Base-by-base conservation (phyloP, 2,113 vertebrate species). In the Dasypus novemcinctus region DNA sequence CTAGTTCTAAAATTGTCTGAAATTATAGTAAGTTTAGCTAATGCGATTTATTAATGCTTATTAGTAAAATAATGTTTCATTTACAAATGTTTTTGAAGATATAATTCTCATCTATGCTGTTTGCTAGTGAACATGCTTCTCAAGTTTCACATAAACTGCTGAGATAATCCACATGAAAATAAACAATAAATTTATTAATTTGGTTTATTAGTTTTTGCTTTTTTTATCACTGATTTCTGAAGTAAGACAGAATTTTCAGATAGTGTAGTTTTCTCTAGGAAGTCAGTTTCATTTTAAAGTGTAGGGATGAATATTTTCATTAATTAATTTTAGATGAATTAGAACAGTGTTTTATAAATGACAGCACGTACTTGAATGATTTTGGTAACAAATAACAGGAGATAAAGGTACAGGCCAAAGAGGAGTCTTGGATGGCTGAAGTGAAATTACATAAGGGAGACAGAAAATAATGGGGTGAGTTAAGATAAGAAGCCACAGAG, bases 201-300 rank as follows among this genome's bases (percentile, higher is more conserved):
- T 14, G 0, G 9, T 54, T 90, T 92, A 83, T 93, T 92, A 87
- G 4, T 68, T 91, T 85, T 41, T 52, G 9, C 23, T 49, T 91
- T 76, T 57, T 21, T 21, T 82, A 11, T 25, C 71, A 8, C 49
- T 92, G 72, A 71, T 1, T 75, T 69, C 90, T 36, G 63, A 82
- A 59, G 20, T 41, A 89, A 90, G 33, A 76, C 36, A 86, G 1
- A 76, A 81, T 89, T 83, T 94, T 78, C 29, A 90, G 23, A 66
- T 31, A 81, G 27, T 84, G 59, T 7, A 36, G 83, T 87, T 89
- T 80, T 78, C 71, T 74, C 76, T 33, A 64, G 10, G 29, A 83
- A 95, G 46, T 11, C 63, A 63, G 5, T 63, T 95, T 85, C 4
- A 21, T 93, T 92, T 91, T 79, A 33, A 87, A 95, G 38, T 61